phyloP scores from a whole-genome alignment of 2,797 vertebrate genomes.

The Carcharodon carcharias region DNA sequence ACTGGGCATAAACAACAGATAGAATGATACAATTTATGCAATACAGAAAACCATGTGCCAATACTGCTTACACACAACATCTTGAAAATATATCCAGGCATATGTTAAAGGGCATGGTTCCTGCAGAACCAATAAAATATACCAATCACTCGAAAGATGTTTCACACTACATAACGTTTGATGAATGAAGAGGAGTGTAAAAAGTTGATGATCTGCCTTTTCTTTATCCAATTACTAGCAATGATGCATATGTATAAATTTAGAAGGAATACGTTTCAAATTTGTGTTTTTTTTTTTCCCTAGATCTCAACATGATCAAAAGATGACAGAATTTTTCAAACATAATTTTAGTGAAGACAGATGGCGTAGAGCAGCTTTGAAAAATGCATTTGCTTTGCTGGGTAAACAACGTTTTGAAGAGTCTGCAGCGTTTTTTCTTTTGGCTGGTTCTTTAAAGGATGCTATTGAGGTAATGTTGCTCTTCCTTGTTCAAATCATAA shows the following conservation, averaged over 20 bases:
- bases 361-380: conserved; percentile 94
- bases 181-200: not conserved
- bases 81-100: not conserved
- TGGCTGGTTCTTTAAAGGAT: conserved; percentile 94
- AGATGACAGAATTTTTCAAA: conserved; percentile 97
- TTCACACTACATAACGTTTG: not conserved
- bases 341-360: conserved; percentile 94
- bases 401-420: conserved; percentile 98
- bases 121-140: not conserved
- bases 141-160: not conserved
- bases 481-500: not conserved
- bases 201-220: not conserved
- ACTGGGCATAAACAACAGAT: not conserved
- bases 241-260: not conserved
- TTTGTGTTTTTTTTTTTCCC: conserved; percentile 35
- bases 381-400: conserved; percentile 93
- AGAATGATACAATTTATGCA: not conserved
- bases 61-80: not conserved
- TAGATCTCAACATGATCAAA: conserved; percentile 93
- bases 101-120: not conserved
- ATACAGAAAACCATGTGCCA: not conserved
- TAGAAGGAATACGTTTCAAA: not conserved
- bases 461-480: conserved; percentile 79
- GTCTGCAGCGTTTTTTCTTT: conserved; percentile 91
- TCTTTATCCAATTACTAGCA: not conserved